These are phyloP conservation scores for Campoplex capitator DNA, from an alignment of 2,888 invertebrate genomes.

Conservation along the genomic window DNA sequence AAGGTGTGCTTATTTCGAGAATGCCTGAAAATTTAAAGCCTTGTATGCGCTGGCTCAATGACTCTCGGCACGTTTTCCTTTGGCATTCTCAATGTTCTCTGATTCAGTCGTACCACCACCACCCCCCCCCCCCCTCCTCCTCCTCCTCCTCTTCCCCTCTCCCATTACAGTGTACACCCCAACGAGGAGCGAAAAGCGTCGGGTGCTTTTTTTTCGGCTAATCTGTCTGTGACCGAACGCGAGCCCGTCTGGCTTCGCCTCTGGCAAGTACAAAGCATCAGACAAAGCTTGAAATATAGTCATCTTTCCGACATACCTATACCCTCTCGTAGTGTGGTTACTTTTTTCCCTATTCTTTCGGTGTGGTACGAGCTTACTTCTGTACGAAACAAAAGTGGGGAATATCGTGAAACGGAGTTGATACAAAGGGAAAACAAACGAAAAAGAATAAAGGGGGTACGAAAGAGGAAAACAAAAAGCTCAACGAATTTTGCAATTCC, in stretches of 20 bases:
- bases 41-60: conserved; percentile 47
- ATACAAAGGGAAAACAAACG: conserved; percentile 3
- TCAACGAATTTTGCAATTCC: conserved; percentile 18
- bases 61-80: conserved; percentile 63
- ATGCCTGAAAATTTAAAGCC: conserved; percentile 65
- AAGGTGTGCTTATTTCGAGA: conserved; percentile 33
- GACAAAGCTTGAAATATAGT: conserved; percentile 72
- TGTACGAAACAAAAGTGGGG: not conserved
- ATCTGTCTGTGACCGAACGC: conserved; percentile 69
- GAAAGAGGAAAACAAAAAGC: conserved; percentile 11
- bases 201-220: conserved; percentile 65
- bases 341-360: conserved; percentile 18
- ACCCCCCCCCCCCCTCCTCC: not conserved
- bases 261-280: conserved; percentile 68
- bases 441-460: not conserved
- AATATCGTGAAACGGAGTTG: conserved; percentile 12
- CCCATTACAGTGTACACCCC: conserved; percentile 32
- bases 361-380: conserved; percentile 18
- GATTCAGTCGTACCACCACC: conserved; percentile 40
- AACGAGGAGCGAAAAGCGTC: conserved; percentile 21
- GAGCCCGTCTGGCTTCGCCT: conserved; percentile 66
- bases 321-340: not conserved
- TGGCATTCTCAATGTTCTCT: conserved; percentile 50
- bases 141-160: too few species aligned
- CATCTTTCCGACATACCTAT: conserved; percentile 18